Evolutionary conservation across 2,113 vertebrate species (phyloP).

Genomic region (Crotalus horridus): DNA sequence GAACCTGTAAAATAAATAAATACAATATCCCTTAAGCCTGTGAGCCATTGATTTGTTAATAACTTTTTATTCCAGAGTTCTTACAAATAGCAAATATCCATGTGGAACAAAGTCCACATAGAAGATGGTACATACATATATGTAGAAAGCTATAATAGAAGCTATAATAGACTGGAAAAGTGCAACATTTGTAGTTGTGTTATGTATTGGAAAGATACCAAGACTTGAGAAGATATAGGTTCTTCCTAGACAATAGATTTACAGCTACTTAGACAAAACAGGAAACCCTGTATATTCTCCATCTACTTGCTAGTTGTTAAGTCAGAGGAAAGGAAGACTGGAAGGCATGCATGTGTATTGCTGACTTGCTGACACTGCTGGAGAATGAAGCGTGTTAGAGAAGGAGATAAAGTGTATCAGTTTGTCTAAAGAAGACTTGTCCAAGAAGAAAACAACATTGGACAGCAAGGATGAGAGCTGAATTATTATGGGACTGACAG

Average conservation of each 20-base stretch:
- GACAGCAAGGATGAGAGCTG: neutral
- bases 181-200: neutral
- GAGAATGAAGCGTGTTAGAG: neutral
- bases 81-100: neutral
- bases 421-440: neutral
- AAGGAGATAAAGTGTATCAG: neutral
- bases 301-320: neutral
- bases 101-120: neutral
- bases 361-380: neutral
- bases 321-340: neutral
- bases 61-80: neutral
- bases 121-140: neutral
- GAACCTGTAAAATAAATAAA: neutral
- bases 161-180: neutral
- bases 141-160: neutral
- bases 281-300: neutral
- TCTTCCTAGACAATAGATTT: neutral
- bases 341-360: neutral
- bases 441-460: neutral
- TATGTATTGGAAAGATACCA: neutral
- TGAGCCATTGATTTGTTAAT: neutral
- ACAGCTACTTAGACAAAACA: neutral
- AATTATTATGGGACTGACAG: neutral
- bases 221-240: neutral
- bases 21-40: neutral